Percentiles rank a stretch among this genome's conserved stretches.
Conservation (phyloP, 2,888 invertebrate species). For the Electrophaes corylata region DNA sequence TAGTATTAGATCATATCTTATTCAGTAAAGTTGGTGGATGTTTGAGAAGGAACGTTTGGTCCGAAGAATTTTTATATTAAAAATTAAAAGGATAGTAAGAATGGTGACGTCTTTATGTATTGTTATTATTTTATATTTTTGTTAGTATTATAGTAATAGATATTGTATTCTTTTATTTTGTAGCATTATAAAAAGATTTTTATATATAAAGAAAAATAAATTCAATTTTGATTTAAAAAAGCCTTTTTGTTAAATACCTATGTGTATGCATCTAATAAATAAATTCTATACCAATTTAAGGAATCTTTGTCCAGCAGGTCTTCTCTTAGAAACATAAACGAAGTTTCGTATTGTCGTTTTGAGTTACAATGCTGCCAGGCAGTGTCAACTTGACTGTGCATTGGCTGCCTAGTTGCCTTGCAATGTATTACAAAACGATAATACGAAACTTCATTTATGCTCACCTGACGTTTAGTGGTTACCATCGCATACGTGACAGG, state of each 20-base stretch:
- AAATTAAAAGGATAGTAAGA: constrained; percentile 75
- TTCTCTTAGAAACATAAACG: no score
- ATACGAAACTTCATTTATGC: no score
- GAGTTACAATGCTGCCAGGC: no score
- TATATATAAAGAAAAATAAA: constrained; percentile 79
- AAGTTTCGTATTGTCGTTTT: no score
- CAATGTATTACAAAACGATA: no score
- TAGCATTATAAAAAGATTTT: constrained; percentile 75
- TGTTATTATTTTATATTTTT: constrained; percentile 63
- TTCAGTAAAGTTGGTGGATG: constrained; percentile 41
- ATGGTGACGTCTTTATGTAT: constrained; percentile 69
- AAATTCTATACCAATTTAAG: no score
- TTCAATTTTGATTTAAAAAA: constrained; percentile 63
- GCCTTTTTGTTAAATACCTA: constrained; percentile 19
- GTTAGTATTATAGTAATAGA: constrained; percentile 81
- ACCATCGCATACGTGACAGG: no score
- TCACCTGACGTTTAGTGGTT: no score
- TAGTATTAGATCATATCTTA: constrained; percentile 50
- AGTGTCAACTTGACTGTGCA: no score
- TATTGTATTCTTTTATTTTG: constrained; percentile 76
- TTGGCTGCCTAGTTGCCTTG: no score
- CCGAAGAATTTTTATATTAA: constrained; percentile 83
- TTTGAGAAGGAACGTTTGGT: constrained; percentile 52
- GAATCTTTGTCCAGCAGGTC: no score
- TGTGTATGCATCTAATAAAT: no score